phyloP scores from a whole-genome alignment of 2,797 vertebrate genomes.

The Perodicticus potto region DNA sequence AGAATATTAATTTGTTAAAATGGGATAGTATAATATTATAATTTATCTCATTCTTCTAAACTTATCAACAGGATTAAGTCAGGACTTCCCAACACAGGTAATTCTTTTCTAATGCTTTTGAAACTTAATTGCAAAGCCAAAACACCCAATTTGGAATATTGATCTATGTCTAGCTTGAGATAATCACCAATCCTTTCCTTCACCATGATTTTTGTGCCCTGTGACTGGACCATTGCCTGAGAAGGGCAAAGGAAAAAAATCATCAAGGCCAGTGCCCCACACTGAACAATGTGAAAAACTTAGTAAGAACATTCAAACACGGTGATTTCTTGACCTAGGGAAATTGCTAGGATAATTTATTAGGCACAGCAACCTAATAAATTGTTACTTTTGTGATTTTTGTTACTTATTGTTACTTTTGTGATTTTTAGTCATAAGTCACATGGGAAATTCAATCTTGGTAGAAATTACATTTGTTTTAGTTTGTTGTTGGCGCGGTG shows the following conservation, averaged over 20 bases:
- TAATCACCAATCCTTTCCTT: neutral
- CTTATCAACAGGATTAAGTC: neutral
- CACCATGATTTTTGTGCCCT: neutral
- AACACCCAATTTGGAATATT: neutral
- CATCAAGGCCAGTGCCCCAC: neutral
- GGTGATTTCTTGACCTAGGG: neutral
- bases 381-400: slow-evolving; percentile 8
- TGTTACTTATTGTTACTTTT: neutral
- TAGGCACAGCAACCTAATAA: neutral
- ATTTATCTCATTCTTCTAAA: slow-evolving; percentile 1
- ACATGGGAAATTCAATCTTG: neutral
- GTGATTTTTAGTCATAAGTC: slow-evolving; percentile 27
- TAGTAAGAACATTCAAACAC: neutral
- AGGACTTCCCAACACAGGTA: neutral
- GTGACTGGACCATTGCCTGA: neutral
- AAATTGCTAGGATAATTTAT: neutral
- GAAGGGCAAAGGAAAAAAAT: neutral
- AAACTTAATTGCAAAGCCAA: slow-evolving; percentile 30
- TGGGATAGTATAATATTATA: neutral
- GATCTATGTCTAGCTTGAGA: neutral
- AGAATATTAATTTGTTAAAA: neutral
- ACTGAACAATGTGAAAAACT: neutral
- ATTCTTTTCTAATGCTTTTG: slow-evolving; percentile 49
- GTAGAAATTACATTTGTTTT: neutral
- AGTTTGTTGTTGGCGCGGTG: neutral